phyloP scores from a whole-genome alignment of 1,140 invertebrate genomes.

The Maconellicoccus hirsutus region DNA sequence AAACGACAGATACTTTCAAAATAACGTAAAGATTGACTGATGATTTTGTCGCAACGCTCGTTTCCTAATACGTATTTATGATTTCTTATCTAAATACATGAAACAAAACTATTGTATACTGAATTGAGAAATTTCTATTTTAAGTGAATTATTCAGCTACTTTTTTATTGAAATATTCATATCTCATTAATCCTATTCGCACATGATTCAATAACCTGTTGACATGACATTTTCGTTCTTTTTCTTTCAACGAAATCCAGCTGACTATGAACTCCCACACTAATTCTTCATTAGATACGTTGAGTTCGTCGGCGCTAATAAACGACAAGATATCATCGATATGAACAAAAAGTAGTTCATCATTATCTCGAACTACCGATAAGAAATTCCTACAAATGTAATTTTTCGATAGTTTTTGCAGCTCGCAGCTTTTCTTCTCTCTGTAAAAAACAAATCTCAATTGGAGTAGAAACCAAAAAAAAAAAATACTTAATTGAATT shows the following conservation, averaged over 20 bases:
- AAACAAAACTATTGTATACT: too few relatives aligned
- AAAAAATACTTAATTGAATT: too few relatives aligned
- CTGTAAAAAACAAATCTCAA: too few relatives aligned
- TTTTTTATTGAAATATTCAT: slow-evolving; percentile 60
- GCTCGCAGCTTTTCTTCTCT: slow-evolving; percentile 52
- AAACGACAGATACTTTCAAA: background rate
- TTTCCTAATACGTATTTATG: background rate
- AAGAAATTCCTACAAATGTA: slow-evolving; percentile 43
- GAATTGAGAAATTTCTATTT: too few relatives aligned
- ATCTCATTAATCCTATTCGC: slow-evolving; percentile 70
- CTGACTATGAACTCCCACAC: slow-evolving; percentile 51
- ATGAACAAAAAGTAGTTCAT: background rate
- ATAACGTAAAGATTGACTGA: background rate
- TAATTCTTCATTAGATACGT: slow-evolving; percentile 49
- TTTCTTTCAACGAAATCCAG: slow-evolving; percentile 53
- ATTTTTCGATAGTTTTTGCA: slow-evolving; percentile 52
- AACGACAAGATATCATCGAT: slow-evolving; percentile 32
- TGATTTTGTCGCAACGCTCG: background rate
- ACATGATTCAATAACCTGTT: slow-evolving; percentile 64
- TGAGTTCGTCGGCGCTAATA: slow-evolving; percentile 53
- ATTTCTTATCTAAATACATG: background rate
- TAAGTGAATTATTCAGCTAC: slow-evolving; percentile 45
- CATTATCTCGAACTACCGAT: background rate
- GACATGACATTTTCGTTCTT: slow-evolving; percentile 48
- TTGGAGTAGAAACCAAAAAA: too few relatives aligned